Percentiles rank a stretch among this genome's conserved stretches.
These are phyloP conservation scores for Acinonyx jubatus DNA, from an alignment of 2,113 vertebrate species.

Conservation along the genomic window DNA sequence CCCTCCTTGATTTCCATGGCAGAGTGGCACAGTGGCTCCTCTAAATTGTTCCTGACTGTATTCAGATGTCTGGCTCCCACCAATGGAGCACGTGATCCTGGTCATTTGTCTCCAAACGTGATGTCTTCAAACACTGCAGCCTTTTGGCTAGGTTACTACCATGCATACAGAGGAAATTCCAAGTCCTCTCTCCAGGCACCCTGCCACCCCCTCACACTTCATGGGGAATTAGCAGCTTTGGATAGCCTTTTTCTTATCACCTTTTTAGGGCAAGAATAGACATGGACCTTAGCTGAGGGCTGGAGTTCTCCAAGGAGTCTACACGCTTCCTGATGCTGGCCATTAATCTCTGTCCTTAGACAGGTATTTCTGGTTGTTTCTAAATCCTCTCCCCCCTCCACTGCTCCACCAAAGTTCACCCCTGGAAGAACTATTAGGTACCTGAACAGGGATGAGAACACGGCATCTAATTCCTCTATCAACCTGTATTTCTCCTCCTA, in stretches of 20 bases:
- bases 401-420: neutral
- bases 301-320: neutral
- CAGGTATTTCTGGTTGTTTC: neutral
- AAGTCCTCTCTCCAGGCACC: neutral
- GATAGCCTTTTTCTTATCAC: neutral
- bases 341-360: neutral
- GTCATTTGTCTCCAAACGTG: neutral
- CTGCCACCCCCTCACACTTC: neutral
- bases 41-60: neutral
- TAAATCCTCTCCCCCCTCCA: neutral
- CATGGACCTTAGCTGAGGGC: neutral
- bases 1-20: neutral
- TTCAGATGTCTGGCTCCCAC: neutral
- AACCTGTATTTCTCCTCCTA: neutral
- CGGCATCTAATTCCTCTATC: neutral
- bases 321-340: neutral
- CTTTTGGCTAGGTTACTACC: neutral
- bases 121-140: neutral
- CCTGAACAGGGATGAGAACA: neutral
- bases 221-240: neutral
- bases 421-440: neutral
- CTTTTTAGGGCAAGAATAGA: neutral
- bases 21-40: neutral
- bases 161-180: neutral
- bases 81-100: neutral